Evolutionary conservation across 2,797 vertebrate genomes (phyloP), one percentile per base, ranked within the genome.

Genomic region (Astyanax mexicanus): DNA sequence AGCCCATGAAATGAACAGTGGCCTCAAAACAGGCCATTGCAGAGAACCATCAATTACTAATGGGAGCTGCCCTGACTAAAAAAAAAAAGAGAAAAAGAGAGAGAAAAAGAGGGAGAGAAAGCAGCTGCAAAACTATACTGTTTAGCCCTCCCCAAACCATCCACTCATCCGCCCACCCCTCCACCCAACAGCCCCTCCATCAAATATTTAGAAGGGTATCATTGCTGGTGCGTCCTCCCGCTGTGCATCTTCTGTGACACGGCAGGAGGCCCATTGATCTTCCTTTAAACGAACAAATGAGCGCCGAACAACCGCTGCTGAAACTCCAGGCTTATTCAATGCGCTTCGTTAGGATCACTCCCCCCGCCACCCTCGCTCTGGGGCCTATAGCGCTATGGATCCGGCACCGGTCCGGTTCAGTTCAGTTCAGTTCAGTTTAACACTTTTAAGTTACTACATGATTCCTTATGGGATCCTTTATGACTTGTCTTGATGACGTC

Each of bases 1-100:
- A 90, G 90, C 84, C 92, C 90, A 90, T 92, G 92, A 93, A 93
- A 93, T 94, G 90, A 93, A 92, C 88, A 88, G 89, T 85, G 83
- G 82, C 83, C 89, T 80, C 84, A 83, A 87, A 83, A 86, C 76
- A 84, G 75, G 79, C 54, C 71, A 52, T 74, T 49, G 68, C 38
- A 52, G 66, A 74, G 84, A 83, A 79, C 86, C 86, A 89, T 88
- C 88, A 87, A 86, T 88, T 86, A 83, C 88, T 86, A 79, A 89
- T 84, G 87, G 83, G 75, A 77, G 72, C 54, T 81, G 84, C 82
- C 85, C 77, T 80, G 78, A n/a, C n/a, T n/a, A n/a, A n/a, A n/a
- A n/a, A n/a, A n/a, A n/a, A n/a, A n/a, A n/a, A n/a, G n/a, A n/a
- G n/a, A n/a, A n/a, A n/a, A n/a, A n/a, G n/a, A 83, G 87, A 87